Percentiles rank a stretch among this genome's conserved stretches.
These are phyloP conservation scores for Phylloscopus whistleri DNA, from an alignment of 2,113 vertebrate genomes.

Conservation along the genomic window DNA sequence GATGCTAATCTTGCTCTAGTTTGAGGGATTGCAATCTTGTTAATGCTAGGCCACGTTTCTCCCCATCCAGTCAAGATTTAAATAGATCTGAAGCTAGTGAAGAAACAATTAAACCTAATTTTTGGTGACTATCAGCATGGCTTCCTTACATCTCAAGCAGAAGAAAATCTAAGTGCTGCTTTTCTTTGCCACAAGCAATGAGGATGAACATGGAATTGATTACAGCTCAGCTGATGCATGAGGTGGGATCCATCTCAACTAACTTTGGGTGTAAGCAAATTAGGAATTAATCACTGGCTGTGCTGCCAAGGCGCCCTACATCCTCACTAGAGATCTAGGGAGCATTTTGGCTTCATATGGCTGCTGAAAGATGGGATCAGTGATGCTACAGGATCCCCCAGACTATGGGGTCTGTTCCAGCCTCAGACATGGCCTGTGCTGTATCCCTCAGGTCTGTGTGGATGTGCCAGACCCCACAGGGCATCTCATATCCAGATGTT, in stretches of 20 bases:
- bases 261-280: not conserved
- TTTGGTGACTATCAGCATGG: not conserved
- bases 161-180: not conserved
- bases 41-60: not conserved
- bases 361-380: not conserved
- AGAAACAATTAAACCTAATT: not conserved
- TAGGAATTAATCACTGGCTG: not conserved
- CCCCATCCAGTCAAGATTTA: not conserved
- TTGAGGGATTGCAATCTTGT: not conserved
- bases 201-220: not conserved
- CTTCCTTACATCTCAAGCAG: not conserved
- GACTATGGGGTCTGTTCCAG: not conserved
- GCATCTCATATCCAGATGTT: not conserved
- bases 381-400: not conserved
- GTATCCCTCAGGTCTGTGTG: rapidly evolving
- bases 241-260: not conserved
- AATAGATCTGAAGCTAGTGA: not conserved
- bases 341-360: not conserved
- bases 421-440: not conserved
- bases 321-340: not conserved
- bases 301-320: too few species aligned
- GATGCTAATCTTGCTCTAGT: not conserved
- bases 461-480: not conserved
- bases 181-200: not conserved
- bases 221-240: not conserved